Conservation (phyloP, 1,140 invertebrate genomes). For the Plectus sambesii region DNA sequence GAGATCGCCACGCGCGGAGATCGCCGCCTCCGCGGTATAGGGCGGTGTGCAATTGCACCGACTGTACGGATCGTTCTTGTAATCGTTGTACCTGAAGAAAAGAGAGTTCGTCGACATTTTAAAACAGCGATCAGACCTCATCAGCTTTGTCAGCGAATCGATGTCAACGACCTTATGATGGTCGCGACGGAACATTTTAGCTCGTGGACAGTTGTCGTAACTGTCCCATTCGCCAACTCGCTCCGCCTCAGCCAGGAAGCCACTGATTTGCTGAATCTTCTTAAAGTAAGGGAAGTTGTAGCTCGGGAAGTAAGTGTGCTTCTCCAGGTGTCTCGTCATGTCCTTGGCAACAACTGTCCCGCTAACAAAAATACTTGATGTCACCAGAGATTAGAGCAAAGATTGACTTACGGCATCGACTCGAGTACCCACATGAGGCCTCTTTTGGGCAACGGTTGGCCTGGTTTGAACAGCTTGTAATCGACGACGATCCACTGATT, state of each 20-base stretch:
- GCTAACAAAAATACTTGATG: too few species aligned
- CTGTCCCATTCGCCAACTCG: slow-evolving; percentile 58
- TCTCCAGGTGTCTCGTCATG: slow-evolving; percentile 49
- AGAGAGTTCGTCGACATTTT: background rate
- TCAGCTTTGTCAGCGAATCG: slow-evolving; percentile 53
- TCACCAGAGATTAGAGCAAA: too few species aligned
- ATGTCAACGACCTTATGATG: slow-evolving; percentile 52
- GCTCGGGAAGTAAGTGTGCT: slow-evolving; percentile 61
- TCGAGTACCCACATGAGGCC: slow-evolving; percentile 65
- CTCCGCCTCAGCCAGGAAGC: slow-evolving; percentile 42
- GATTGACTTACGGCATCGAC: slow-evolving; percentile 62
- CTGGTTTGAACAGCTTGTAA: slow-evolving; percentile 56
- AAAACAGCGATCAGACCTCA: slow-evolving; percentile 48
- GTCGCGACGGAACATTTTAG: slow-evolving; percentile 55
- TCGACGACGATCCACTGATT: slow-evolving; percentile 79
- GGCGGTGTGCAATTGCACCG: slow-evolving; percentile 60
- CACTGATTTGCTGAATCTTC: slow-evolving; percentile 46
- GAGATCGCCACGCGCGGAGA: slow-evolving; percentile 60
- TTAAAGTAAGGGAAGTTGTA: slow-evolving; percentile 60
- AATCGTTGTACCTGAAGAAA: slow-evolving; percentile 58
- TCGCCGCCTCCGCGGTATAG: slow-evolving; percentile 61
- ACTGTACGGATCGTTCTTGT: slow-evolving; percentile 57
- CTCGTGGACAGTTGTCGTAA: slow-evolving; percentile 55
- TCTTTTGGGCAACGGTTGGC: slow-evolving; percentile 48
- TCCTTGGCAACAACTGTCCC: slow-evolving; percentile 39